These are phyloP conservation scores for Cydia strobilella DNA, from an alignment of 1,140 invertebrate genomes.

Conservation along the genomic window DNA sequence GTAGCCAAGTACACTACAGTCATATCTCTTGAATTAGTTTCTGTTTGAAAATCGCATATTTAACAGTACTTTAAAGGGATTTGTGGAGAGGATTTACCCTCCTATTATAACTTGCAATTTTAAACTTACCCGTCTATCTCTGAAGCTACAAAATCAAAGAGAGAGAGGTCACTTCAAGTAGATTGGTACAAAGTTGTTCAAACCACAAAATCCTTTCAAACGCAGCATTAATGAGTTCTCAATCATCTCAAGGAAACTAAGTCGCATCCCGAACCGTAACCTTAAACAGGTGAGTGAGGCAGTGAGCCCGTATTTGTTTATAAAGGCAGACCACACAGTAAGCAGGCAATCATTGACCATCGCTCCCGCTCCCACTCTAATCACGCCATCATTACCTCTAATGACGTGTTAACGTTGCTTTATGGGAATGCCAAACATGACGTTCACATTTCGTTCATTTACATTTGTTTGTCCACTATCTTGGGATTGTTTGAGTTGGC, in stretches of 20 bases:
- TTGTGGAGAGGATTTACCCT: too few relatives aligned
- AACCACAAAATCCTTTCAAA: background rate
- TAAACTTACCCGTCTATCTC: too few relatives aligned
- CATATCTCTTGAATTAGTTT: too few relatives aligned
- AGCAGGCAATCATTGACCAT: constrained; percentile 70
- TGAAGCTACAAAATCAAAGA: too few relatives aligned
- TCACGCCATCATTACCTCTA: constrained; percentile 79
- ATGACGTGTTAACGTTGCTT: constrained; percentile 79
- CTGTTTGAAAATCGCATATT: too few relatives aligned
- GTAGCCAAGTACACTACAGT: too few relatives aligned
- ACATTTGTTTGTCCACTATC: constrained; percentile 79
- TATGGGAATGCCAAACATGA: constrained; percentile 80
- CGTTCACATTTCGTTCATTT: constrained; percentile 80
- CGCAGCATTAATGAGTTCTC: background rate
- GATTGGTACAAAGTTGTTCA: background rate
- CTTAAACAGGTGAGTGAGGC: constrained; percentile 33
- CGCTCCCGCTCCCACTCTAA: constrained; percentile 68
- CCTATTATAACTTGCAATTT: too few relatives aligned
- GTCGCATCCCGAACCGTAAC: constrained; percentile 17
- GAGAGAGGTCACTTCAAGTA: background rate
- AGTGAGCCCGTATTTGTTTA: constrained; percentile 60
- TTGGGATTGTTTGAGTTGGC: constrained; percentile 71
- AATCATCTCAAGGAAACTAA: constrained; percentile 15
- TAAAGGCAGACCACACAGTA: constrained; percentile 76
- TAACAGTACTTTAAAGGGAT: too few relatives aligned